These are phyloP conservation scores for Rhagoletis pomonella DNA, from an alignment of 1,140 invertebrate species.

Conservation along the genomic window DNA sequence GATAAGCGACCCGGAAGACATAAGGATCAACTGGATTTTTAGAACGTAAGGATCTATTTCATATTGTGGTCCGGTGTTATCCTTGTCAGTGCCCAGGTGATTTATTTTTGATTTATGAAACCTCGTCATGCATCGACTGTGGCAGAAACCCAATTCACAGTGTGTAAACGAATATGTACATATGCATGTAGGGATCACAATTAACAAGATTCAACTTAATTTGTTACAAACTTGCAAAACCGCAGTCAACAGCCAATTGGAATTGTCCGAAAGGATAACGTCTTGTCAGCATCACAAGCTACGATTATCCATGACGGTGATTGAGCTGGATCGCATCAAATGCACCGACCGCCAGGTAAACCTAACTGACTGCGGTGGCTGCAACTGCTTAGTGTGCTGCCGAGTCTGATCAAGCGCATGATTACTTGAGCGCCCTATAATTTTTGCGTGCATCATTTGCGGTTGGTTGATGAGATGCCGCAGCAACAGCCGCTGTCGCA, in stretches of 20 bases:
- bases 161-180: too few relatives aligned
- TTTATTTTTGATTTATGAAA: too few relatives aligned
- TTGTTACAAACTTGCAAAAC: slow-evolving; percentile 34
- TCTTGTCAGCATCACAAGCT: not conserved
- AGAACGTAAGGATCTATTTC: too few relatives aligned
- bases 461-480: slow-evolving; percentile 26
- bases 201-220: slow-evolving; percentile 48
- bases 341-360: not conserved
- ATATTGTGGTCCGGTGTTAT: too few relatives aligned
- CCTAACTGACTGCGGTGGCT: not conserved
- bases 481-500: too few relatives aligned
- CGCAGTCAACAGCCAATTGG: not conserved
- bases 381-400: slow-evolving; percentile 21
- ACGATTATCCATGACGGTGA: slow-evolving; percentile 25
- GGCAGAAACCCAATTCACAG: too few relatives aligned
- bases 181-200: not conserved
- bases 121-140: too few relatives aligned
- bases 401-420: slow-evolving; percentile 33
- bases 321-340: slow-evolving; percentile 23
- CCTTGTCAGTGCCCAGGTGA: too few relatives aligned
- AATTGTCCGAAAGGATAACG: slow-evolving; percentile 12
- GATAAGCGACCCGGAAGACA: too few relatives aligned
- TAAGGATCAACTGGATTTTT: too few relatives aligned
- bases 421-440: slow-evolving; percentile 49
- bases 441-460: slow-evolving; percentile 45